These are phyloP conservation scores for Ctenodactylus gundi DNA, from an alignment of 2,113 vertebrate species.

Conservation along the genomic window DNA sequence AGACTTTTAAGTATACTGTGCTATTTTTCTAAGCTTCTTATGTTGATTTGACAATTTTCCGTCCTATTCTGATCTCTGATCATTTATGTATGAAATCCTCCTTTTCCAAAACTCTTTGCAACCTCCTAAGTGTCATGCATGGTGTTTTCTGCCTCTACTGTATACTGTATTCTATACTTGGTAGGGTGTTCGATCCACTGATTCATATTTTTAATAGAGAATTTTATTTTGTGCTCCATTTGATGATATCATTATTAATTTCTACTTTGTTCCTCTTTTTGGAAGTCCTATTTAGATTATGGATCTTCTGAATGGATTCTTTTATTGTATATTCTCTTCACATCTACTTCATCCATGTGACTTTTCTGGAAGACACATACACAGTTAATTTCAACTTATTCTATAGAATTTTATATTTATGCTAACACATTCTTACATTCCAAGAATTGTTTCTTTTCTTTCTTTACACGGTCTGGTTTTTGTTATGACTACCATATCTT, in stretches of 20 bases:
- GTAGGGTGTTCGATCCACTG: neutral
- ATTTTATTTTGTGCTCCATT: neutral
- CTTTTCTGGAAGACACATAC: neutral
- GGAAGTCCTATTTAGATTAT: neutral
- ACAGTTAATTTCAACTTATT: neutral
- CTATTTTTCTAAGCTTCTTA: neutral
- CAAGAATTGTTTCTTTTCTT: neutral
- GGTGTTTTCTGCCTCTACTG: neutral
- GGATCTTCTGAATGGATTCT: neutral
- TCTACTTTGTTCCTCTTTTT: neutral
- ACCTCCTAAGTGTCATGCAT: neutral
- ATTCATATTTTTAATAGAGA: neutral
- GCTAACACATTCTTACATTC: neutral
- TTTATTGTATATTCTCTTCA: neutral
- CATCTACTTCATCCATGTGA: neutral
- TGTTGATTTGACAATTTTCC: neutral
- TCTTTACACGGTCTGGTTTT: neutral
- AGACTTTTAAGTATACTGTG: neutral
- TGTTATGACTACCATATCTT: neutral
- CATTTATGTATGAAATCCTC: neutral
- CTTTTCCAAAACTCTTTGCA: neutral
- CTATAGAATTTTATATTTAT: neutral
- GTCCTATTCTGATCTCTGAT: neutral
- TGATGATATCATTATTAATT: neutral
- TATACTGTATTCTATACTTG: neutral